These are phyloP conservation scores for Callipepla californica DNA, from an alignment of 2,113 vertebrate species.

Conservation along the genomic window DNA sequence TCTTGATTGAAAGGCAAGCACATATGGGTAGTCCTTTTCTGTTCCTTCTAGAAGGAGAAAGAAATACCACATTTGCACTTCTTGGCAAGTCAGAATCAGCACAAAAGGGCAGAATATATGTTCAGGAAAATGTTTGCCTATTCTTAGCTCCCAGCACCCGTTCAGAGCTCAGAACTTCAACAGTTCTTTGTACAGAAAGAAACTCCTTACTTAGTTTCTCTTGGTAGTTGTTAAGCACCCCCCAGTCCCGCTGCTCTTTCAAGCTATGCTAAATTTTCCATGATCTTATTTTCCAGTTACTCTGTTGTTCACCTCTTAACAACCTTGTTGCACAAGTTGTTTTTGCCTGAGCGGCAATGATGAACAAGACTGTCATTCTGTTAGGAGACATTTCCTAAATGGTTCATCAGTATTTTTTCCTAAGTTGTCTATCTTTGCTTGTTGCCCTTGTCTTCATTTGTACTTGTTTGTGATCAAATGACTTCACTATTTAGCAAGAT, in stretches of 20 bases:
- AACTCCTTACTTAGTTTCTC: not conserved
- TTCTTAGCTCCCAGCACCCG: not conserved
- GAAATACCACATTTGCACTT: not conserved
- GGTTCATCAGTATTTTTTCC: not conserved
- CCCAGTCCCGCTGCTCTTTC: not conserved
- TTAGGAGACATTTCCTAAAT: conserved; percentile 5
- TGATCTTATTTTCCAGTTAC: not conserved
- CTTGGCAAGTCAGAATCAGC: not conserved
- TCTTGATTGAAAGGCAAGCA: not conserved
- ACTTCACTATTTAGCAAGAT: conserved; percentile 1
- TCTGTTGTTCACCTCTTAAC: conserved; percentile 1
- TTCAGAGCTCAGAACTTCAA: not conserved
- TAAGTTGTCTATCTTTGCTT: not conserved
- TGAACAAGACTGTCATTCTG: not conserved
- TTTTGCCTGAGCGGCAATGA: not conserved
- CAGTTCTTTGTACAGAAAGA: not conserved
- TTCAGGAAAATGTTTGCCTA: conserved; percentile 3
- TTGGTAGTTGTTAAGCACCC: not conserved
- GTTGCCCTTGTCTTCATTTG: conserved; percentile 13
- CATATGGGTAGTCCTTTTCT: not conserved
- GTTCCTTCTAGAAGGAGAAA: conserved; percentile 13
- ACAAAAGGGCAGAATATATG: not conserved
- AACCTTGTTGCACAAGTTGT: conserved; percentile 2
- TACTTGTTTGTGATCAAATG: not conserved
- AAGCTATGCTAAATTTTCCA: not conserved